These are phyloP conservation scores for Semibalanus balanoides DNA, from an alignment of 1,140 invertebrate genomes.

Conservation along the genomic window DNA sequence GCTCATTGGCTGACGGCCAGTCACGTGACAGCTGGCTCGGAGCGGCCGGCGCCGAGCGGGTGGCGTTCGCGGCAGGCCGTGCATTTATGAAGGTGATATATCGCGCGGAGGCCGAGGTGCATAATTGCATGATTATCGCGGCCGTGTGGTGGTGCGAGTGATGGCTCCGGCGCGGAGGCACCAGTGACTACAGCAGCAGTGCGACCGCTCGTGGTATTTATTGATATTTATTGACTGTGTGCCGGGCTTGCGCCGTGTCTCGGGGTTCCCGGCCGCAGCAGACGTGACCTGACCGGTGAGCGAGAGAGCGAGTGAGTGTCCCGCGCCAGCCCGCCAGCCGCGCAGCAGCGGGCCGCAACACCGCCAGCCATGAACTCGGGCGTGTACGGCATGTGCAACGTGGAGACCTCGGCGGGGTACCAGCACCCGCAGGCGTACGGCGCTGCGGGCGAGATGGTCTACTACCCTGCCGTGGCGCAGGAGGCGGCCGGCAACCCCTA, in stretches of 20 bases:
- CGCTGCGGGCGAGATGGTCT: conserved; percentile 24
- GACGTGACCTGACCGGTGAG: too few species aligned
- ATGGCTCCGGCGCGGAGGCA: background rate
- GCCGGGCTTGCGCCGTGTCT: background rate
- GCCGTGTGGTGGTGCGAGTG: background rate
- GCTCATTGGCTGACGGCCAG: background rate
- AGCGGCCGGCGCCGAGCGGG: background rate
- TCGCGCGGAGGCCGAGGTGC: background rate
- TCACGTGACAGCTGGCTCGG: background rate
- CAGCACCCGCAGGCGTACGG: conserved; percentile 25
- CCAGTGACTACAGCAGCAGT: background rate
- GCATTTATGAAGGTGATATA: conserved; percentile 1
- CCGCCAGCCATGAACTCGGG: background rate
- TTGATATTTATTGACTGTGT: background rate
- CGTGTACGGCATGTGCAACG: conserved; percentile 47
- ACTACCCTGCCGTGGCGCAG: conserved; percentile 24
- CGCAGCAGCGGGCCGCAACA: too few species aligned
- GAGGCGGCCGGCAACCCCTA: conserved; percentile 29
- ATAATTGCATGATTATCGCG: background rate
- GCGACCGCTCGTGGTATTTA: background rate
- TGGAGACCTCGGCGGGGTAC: conserved; percentile 22
- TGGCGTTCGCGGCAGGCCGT: background rate
- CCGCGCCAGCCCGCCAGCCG: too few species aligned
- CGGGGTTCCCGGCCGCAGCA: background rate
- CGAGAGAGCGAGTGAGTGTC: too few species aligned